phyloP scores from a whole-genome alignment of 1,140 invertebrate species.

The Chelonus insularis region DNA sequence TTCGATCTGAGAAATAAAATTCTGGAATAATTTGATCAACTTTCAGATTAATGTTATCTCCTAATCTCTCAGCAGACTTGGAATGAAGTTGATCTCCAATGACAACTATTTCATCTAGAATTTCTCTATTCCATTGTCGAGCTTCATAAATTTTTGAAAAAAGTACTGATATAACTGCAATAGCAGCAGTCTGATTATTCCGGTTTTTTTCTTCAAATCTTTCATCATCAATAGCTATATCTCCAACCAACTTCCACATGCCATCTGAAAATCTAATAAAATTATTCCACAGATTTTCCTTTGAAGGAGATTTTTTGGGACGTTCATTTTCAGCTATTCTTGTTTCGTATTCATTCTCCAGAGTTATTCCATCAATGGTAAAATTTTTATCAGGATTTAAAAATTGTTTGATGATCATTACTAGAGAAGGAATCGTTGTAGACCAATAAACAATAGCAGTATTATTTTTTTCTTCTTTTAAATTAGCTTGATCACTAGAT shows the following conservation, averaged over 20 bases:
- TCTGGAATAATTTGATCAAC: slow-evolving; percentile 46
- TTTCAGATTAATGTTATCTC: slow-evolving; percentile 14
- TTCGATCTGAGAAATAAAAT: slow-evolving; percentile 46
- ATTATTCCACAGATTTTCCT: slow-evolving; percentile 42
- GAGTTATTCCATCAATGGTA: slow-evolving; percentile 37
- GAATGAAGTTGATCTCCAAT: slow-evolving; percentile 48
- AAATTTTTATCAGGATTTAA: slow-evolving; percentile 29
- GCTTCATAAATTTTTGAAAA: slow-evolving; percentile 51
- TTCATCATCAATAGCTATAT: slow-evolving; percentile 29
- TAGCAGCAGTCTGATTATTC: slow-evolving; percentile 39
- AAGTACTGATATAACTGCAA: slow-evolving; percentile 43
- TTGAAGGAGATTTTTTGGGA: slow-evolving; percentile 26
- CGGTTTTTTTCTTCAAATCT: slow-evolving; percentile 36
- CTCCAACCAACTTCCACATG: slow-evolving; percentile 42
- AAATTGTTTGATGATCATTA: slow-evolving; percentile 5
- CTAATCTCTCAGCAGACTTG: slow-evolving; percentile 37
- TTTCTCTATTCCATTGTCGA: slow-evolving; percentile 36
- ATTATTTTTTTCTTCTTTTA: slow-evolving; percentile 34
- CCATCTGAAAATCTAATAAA: slow-evolving; percentile 41
- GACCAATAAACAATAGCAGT: slow-evolving; percentile 47
- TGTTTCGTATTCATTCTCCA: slow-evolving; percentile 41
- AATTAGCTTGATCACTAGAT: too few relatives aligned
- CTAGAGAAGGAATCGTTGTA: slow-evolving; percentile 35
- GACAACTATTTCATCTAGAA: slow-evolving; percentile 45
- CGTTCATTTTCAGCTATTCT: slow-evolving; percentile 34